phyloP scores from a whole-genome alignment of 2,797 vertebrate species.

The Streptopelia turtur region DNA sequence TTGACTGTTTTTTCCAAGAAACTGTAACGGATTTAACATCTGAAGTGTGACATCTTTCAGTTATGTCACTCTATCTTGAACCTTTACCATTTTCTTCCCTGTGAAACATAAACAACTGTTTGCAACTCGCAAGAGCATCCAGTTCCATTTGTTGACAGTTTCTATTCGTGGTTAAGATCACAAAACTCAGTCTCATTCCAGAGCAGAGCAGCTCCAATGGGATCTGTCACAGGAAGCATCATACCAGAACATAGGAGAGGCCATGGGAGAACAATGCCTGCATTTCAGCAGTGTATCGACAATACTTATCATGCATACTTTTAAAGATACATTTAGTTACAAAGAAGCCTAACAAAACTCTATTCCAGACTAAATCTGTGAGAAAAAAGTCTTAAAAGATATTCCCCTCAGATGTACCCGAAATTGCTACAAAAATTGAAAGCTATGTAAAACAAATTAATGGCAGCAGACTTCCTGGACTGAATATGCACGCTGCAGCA shows the following conservation, averaged over 20 bases:
- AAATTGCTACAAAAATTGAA: not conserved
- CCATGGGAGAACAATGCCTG: not conserved
- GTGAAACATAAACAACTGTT: not conserved
- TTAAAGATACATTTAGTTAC: not conserved
- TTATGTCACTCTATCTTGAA: not conserved
- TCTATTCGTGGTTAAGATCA: not conserved
- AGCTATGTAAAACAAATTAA: not conserved
- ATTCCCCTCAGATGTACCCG: not conserved
- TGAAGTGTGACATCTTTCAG: not conserved
- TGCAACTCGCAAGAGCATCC: not conserved
- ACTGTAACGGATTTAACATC: not conserved
- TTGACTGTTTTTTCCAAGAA: not conserved
- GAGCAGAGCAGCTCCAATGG: not conserved
- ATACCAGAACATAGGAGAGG: not conserved
- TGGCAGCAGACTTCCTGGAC: not conserved
- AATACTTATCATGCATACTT: not conserved
- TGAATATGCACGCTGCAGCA: not conserved
- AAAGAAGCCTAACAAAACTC: not conserved
- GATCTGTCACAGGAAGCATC: not conserved
- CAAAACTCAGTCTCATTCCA: not conserved
- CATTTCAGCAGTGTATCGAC: rapidly evolving
- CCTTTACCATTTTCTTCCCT: not conserved
- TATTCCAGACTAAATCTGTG: not conserved
- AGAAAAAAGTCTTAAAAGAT: not conserved
- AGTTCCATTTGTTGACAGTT: not conserved